phyloP scores from a whole-genome alignment of 2,113 vertebrate genomes.

The Lanius collurio region DNA sequence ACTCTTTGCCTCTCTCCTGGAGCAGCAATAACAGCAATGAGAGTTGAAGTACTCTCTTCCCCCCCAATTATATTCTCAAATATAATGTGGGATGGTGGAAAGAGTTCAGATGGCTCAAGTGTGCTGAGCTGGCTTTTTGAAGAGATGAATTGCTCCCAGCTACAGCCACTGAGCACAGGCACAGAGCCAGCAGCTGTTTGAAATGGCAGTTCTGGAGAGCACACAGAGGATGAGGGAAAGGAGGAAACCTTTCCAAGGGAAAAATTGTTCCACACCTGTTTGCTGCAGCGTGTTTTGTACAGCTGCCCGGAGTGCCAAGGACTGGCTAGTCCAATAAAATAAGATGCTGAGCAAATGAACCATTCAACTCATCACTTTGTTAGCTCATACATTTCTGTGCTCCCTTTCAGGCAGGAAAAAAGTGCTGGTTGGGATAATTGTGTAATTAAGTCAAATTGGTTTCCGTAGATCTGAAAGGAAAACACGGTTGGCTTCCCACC shows the following conservation, averaged over 20 bases:
- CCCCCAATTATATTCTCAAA: not conserved
- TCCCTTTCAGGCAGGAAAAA: not conserved
- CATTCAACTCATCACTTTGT: not conserved
- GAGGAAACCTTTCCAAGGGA: not conserved
- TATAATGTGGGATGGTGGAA: not conserved
- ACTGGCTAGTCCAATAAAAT: not conserved
- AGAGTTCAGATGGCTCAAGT: not conserved
- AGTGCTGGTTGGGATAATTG: not conserved
- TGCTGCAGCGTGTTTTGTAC: not conserved
- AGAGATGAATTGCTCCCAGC: not conserved
- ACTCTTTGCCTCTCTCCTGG: not conserved
- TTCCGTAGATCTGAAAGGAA: not conserved
- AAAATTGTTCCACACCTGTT: not conserved
- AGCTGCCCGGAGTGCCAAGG: not conserved
- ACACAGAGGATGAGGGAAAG: not conserved
- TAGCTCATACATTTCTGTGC: not conserved
- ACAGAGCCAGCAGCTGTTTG: not conserved
- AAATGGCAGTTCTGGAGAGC: not conserved
- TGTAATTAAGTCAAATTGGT: not conserved
- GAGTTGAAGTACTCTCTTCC: not conserved
- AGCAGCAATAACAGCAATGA: not conserved
- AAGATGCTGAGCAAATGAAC: not conserved
- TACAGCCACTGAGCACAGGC: not conserved
- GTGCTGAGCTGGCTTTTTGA: conserved; percentile 18
- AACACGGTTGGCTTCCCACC: not conserved